Evolutionary conservation across 2,888 invertebrate genomes (phyloP).

Genomic region (Pelosia muscerda): DNA sequence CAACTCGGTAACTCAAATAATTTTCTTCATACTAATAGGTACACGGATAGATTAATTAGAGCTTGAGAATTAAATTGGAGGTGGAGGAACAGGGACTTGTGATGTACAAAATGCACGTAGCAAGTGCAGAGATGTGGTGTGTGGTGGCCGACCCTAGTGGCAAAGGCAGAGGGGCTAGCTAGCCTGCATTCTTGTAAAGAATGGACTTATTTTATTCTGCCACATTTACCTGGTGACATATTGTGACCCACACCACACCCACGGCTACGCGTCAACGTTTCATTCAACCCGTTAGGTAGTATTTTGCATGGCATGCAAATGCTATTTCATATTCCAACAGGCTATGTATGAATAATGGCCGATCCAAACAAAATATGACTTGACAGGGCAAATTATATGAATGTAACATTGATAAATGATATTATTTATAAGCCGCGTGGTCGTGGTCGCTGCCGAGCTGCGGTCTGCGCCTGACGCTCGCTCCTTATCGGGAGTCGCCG

Average conservation of each 20-base stretch:
- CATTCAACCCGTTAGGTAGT: background rate
- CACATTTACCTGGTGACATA: background rate
- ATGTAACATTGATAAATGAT: conserved; percentile 9
- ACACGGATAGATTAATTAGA: too few species aligned
- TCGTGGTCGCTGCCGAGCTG: background rate
- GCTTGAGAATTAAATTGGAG: too few species aligned
- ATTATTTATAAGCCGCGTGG: conserved; percentile 5
- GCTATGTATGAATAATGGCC: background rate
- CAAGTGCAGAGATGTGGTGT: too few species aligned
- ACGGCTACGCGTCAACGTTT: background rate
- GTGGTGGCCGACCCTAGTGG: too few species aligned
- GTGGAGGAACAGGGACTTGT: too few species aligned
- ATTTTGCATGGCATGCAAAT: background rate
- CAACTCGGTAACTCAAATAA: too few species aligned
- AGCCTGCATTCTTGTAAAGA: too few species aligned
- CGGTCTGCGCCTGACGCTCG: background rate
- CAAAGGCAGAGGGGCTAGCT: too few species aligned
- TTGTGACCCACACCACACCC: background rate
- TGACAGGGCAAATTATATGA: background rate
- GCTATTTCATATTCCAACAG: background rate
- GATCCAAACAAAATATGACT: background rate
- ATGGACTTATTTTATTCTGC: background rate
- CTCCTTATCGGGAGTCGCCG: conserved; percentile 10
- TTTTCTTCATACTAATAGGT: too few species aligned
- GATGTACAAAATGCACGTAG: too few species aligned